phyloP scores from a whole-genome alignment of 2,797 vertebrate species.

The Fratercula arctica region DNA sequence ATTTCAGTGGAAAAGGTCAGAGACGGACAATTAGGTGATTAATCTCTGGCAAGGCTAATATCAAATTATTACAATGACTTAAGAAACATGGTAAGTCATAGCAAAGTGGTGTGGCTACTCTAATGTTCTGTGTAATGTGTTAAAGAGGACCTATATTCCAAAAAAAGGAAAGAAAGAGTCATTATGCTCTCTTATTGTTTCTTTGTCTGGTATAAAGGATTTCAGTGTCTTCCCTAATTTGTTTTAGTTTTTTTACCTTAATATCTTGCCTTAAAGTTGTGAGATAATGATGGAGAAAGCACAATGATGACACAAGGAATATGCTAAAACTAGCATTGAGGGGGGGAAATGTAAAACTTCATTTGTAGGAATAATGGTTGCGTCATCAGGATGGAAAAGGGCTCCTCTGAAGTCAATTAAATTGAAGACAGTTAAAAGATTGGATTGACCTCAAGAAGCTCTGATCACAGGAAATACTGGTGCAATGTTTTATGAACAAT shows the following conservation, averaged over 20 bases:
- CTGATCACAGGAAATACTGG: neutral
- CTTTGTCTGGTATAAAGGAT: neutral
- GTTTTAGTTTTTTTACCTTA: neutral
- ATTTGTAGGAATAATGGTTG: neutral
- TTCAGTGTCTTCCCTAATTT: neutral
- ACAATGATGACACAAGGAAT: neutral
- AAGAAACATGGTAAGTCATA: neutral
- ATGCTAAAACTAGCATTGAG: neutral
- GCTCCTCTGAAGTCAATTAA: neutral
- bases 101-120: neutral
- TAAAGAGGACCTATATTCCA: neutral
- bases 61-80: neutral
- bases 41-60: neutral
- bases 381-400: neutral
- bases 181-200: neutral
- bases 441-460: neutral
- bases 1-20: neutral
- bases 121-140: neutral
- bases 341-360: neutral
- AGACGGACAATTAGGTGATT: neutral
- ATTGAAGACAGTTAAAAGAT: neutral
- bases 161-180: neutral
- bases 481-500: neutral
- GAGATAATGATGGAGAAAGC: neutral
- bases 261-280: neutral